phyloP scores from a whole-genome alignment of 2,888 invertebrate species.

The Philereme transversata region DNA sequence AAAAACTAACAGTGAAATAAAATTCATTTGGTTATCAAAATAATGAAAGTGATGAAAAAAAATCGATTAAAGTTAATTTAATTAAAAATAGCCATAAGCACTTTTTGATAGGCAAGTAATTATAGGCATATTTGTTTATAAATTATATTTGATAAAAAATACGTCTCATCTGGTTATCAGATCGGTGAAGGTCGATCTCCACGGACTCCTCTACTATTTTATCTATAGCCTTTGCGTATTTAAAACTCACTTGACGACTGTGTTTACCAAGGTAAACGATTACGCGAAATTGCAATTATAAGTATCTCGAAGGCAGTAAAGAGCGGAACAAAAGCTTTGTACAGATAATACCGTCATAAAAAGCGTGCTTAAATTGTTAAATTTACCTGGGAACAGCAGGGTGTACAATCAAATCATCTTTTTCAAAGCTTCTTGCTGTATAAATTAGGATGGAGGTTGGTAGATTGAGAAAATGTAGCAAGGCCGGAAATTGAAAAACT shows the following conservation, averaged over 20 bases:
- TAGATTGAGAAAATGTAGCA: conserved; percentile 73
- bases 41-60: too few species aligned
- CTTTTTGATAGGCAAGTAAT: too few species aligned
- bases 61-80: too few species aligned
- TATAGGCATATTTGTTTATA: too few species aligned
- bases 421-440: conserved; percentile 70
- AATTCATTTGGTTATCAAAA: too few species aligned
- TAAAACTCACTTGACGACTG: conserved; percentile 19
- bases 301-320: conserved; percentile 60
- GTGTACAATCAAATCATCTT: conserved; percentile 74
- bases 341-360: conserved; percentile 70
- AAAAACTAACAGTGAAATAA: too few species aligned
- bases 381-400: conserved; percentile 74
- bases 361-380: conserved; percentile 72
- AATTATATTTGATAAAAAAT: too few species aligned
- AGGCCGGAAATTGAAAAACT: conserved; percentile 82
- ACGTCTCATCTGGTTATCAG: too few species aligned
- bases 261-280: conserved; percentile 53
- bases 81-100: too few species aligned
- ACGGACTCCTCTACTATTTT: too few species aligned
- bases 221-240: conserved; percentile 6
- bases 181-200: too few species aligned
- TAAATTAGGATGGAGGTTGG: conserved; percentile 70
- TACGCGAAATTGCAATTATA: conserved; percentile 61
- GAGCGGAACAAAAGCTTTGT: conserved; percentile 55